phyloP scores from a whole-genome alignment of 2,113 vertebrate species.

The Micronycteris hirsuta region DNA sequence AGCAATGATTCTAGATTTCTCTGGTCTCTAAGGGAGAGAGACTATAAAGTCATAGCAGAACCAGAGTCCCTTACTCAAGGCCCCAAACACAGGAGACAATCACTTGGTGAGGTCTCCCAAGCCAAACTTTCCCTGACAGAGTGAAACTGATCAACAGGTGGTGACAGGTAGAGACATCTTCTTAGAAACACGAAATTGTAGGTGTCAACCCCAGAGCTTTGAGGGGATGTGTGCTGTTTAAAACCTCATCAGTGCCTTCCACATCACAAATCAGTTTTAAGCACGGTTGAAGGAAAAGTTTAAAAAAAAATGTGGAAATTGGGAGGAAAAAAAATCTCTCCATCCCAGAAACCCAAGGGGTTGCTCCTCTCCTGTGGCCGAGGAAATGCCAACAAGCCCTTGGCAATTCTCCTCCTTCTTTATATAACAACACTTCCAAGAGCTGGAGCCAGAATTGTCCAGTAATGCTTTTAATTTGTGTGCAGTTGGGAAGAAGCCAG shows the following conservation, averaged over 20 bases:
- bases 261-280: constrained; percentile 38
- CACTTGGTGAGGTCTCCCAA: background rate
- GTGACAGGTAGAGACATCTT: background rate
- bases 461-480: constrained; percentile 89
- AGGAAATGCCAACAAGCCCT: constrained; percentile 81
- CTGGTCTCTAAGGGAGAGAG: background rate
- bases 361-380: constrained; percentile 74
- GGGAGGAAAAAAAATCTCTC: background rate
- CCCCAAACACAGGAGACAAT: background rate
- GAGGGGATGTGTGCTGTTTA: background rate
- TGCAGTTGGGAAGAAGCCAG: constrained; percentile 86
- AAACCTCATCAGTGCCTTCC: background rate
- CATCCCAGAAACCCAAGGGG: constrained; percentile 57
- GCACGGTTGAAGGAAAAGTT: background rate
- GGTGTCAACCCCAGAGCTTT: background rate
- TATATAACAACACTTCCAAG: constrained; percentile 84
- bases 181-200: background rate
- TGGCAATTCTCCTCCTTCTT: constrained; percentile 81
- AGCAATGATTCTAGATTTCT: background rate
- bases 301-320: background rate
- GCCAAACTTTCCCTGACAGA: background rate
- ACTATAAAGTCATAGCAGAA: background rate
- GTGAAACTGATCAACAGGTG: background rate
- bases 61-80: background rate
- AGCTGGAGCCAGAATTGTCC: constrained; percentile 82